A percentile compares a stretch with the other conserved stretches of the same genome.
phyloP scores from a whole-genome alignment of 2,888 invertebrate genomes.

The Malacosoma neustria region DNA sequence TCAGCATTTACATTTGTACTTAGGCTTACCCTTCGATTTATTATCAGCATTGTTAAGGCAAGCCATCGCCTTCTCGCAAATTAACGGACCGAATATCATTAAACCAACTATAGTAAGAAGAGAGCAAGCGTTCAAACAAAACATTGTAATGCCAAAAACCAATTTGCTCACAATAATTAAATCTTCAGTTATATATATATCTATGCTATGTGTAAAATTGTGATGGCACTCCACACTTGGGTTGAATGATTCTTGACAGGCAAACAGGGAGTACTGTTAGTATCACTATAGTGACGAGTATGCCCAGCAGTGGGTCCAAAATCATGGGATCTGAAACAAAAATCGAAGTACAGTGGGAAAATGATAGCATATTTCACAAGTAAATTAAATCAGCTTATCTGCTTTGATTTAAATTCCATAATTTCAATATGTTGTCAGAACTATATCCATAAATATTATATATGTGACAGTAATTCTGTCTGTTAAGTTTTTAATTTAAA shows the following conservation, averaged over 20 bases:
- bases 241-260: constrained; percentile 6
- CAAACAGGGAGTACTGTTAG: constrained; percentile 7
- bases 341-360: constrained; percentile 36
- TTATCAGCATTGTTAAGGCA: constrained; percentile 2
- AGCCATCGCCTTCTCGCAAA: constrained; percentile 18
- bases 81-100: constrained; percentile 15
- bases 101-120: constrained; percentile 11
- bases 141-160: constrained; percentile 10
- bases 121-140: constrained; percentile 15
- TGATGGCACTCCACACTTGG: constrained; percentile 6
- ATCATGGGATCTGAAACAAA: constrained; percentile 36
- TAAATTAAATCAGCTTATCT: constrained; percentile 21
- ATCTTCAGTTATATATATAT: constrained; percentile 5
- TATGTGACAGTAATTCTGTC: background rate
- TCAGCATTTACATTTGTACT: no score
- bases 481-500: no score
- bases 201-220: background rate
- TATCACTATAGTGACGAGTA: constrained; percentile 12
- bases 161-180: constrained; percentile 14
- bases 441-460: no score
- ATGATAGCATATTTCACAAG: constrained; percentile 15
- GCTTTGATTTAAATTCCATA: no score
- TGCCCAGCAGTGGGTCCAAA: constrained; percentile 11
- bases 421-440: no score
- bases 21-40: no score